Base-by-base conservation (phyloP, 2,113 vertebrate genomes). In the Struthio camelus region DNA sequence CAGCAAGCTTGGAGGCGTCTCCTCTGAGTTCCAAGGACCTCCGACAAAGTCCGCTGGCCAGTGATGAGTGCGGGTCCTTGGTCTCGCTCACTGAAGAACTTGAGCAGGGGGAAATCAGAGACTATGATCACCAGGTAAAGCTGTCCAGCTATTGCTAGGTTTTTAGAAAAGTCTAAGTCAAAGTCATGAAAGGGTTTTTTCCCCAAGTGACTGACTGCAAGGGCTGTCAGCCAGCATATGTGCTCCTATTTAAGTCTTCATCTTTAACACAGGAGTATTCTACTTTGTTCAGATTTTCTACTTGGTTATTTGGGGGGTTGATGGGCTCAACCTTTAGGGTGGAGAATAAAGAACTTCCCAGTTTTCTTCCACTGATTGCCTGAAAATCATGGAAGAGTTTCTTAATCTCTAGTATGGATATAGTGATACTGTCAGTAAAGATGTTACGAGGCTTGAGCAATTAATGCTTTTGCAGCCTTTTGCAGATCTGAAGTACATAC, bases 31-130 rank as follows among this genome's bases (percentile, higher is more conserved):
- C 96, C 71, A 98, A 98, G 86, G 98, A 98, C 20, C 97, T 97
- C 46, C 96, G 97, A 54, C 96, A 96, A 66, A 95, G 90, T 36
- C 80, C 96, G 0, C 93, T 98, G 19, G 81, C 97, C 69, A 98
- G 97, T 54, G 98, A 98, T 28, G 98, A 99, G 13, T 98, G 98
- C 7, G 98, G 98, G 4, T 99, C 99, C 6, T 91, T 99, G 84
- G 97, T 99, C 53, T 99, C 99, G 5, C 98, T 99, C 58, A 98
- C 98, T 3, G 99, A 99, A 97, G 98, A 99, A 78, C 98, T 98
- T 0, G 98, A 98, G 91, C 98, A 98, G 79, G 98, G 96, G 53
- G 98, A 98, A 40, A 97, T 97, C 23, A 79, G 97, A 92, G 96
- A 98, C 72, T 97, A 98, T 38, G 91, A 94, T 24, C 98, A 97